Evolutionary conservation across 2,888 invertebrate genomes (phyloP).

Genomic region (Drosophila macrospina): DNA sequence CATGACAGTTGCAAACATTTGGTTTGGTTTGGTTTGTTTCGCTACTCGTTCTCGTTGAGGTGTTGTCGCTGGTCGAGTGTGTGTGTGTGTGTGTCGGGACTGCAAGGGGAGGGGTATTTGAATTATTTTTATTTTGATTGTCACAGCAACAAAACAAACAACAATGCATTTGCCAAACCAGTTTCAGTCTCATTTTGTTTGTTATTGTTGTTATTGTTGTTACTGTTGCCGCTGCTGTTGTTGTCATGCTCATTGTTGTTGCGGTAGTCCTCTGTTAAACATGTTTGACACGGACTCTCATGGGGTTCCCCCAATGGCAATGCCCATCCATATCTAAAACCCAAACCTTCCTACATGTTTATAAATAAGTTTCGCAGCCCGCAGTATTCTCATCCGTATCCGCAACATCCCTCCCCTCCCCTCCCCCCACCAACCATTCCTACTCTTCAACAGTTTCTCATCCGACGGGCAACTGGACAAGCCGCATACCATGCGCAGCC

Average conservation of each 20-base stretch:
- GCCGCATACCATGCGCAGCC: constrained; percentile 61
- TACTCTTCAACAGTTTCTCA: constrained; percentile 1
- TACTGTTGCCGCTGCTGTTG: constrained; percentile 53
- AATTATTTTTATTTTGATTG: constrained; percentile 73
- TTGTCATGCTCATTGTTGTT: constrained; percentile 59
- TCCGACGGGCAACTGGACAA: constrained; percentile 42
- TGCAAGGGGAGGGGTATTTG: constrained; percentile 30
- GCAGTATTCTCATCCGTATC: constrained; percentile 57
- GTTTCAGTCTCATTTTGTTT: constrained; percentile 43
- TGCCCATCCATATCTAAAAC: neutral
- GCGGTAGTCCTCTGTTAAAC: constrained; percentile 75
- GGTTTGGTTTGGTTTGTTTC: constrained; percentile 48
- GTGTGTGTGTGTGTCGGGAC: neutral
- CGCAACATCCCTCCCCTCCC: constrained; percentile 5
- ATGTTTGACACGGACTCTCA: constrained; percentile 76
- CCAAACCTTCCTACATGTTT: constrained; percentile 40
- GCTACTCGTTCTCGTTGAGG: constrained; percentile 38
- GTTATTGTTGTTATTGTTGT: constrained; percentile 49
- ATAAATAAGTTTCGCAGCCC: constrained; percentile 71
- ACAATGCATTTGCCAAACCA: constrained; percentile 42
- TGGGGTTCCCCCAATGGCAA: constrained; percentile 59
- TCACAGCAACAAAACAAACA: constrained; percentile 47
- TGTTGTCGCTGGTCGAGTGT: constrained; percentile 20
- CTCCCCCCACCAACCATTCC: neutral
- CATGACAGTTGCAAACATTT: constrained; percentile 74